These are phyloP conservation scores for Dicranocentrus wangi DNA, from an alignment of 2,888 invertebrate genomes.

Conservation along the genomic window DNA sequence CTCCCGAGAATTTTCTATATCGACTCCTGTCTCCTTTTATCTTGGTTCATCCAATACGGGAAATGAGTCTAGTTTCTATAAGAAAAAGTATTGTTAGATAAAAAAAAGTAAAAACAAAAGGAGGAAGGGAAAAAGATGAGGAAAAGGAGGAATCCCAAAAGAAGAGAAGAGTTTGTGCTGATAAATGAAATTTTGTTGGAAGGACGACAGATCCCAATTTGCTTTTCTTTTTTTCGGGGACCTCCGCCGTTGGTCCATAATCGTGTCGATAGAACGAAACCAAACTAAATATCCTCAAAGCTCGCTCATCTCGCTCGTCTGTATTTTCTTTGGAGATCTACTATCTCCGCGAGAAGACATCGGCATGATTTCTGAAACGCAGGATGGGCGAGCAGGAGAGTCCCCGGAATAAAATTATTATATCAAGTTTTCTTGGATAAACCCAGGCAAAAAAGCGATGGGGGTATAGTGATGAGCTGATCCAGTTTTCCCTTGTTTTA, in stretches of 20 bases:
- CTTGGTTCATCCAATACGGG: too few species aligned
- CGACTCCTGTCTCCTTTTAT: too few species aligned
- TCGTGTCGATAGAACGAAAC: conserved; percentile 12
- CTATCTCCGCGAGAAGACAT: too few species aligned
- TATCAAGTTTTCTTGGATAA: not conserved
- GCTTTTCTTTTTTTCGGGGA: conserved; percentile 22
- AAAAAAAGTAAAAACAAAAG: conserved; percentile 27
- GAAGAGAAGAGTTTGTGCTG: conserved; percentile 47
- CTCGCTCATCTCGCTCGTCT: too few species aligned
- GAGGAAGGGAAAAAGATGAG: conserved; percentile 33
- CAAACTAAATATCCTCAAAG: too few species aligned
- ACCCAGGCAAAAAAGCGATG: conserved; percentile 8
- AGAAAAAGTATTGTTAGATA: not conserved
- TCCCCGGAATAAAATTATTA: conserved; percentile 2
- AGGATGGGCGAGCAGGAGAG: too few species aligned
- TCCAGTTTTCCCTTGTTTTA: conserved; percentile 5
- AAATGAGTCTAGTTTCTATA: too few species aligned
- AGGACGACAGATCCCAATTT: conserved; percentile 57
- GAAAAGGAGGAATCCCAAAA: conserved; percentile 32
- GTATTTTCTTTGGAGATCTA: too few species aligned
- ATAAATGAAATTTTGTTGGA: conserved; percentile 61
- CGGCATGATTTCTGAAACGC: too few species aligned
- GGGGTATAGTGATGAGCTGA: conserved; percentile 21
- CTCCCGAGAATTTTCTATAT: too few species aligned
- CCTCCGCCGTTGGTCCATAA: not conserved